Evolutionary conservation across 2,888 invertebrate species (phyloP), one percentile per base, ranked within the genome.

Genomic region (Agrochola macilenta): DNA sequence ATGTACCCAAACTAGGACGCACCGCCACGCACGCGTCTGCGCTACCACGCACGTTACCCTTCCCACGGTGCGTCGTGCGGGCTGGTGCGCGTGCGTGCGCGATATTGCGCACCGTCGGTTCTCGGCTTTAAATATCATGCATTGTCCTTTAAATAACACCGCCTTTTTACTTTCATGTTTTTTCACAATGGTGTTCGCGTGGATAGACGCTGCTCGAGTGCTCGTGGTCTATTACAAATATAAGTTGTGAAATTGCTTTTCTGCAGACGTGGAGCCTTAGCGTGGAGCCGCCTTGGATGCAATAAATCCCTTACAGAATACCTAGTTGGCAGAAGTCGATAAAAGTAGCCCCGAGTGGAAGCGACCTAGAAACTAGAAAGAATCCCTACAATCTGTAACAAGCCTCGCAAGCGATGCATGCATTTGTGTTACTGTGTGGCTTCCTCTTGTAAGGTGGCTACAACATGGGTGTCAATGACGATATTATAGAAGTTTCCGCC

Each of bases 81-180:
- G n/a, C n/a, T n/a, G n/a, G n/a, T n/a, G n/a, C n/a, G n/a, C n/a
- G n/a, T n/a, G n/a, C n/a, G n/a, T n/a, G n/a, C n/a, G n/a, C n/a
- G n/a, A n/a, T n/a, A n/a, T n/a, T n/a, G n/a, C n/a, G n/a, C n/a
- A n/a, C n/a, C n/a, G n/a, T n/a, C n/a, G n/a, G n/a, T n/a, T n/a
- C n/a, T n/a, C n/a, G n/a, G n/a, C n/a, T n/a, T n/a, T n/a, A 54
- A 78, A 76, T 85, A 81, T 86, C 83, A 78, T 58, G 68, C 78
- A 83, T 86, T 85, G 81, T 86, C 85, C 86, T 83, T 83, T 83
- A 86, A 68, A 78, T 49, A 76, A 78, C 81, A 78, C 73, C 58
- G 35, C 63, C 69, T 70, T 77, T 71, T 74, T 72, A 66, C 69
- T 65, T 85, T 73, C 35, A 78, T 65, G 58, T 57, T 49, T 74